phyloP scores from a whole-genome alignment of 2,888 invertebrate species.

The Troglohyphantes excavatus region DNA sequence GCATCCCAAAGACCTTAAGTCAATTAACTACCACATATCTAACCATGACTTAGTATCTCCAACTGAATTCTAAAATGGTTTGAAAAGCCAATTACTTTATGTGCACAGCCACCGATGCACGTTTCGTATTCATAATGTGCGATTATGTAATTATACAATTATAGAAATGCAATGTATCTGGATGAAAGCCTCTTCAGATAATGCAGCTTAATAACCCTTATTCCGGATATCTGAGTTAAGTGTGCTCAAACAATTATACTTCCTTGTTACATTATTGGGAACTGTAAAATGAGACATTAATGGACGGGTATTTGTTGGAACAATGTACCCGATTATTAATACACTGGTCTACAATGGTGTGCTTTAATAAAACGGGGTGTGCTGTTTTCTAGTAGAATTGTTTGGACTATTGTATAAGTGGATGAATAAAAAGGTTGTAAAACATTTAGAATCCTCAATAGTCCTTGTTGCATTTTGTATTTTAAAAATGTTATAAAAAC shows the following conservation, averaged over 20 bases:
- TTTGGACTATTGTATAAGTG: neutral
- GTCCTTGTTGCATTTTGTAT: too few relatives aligned
- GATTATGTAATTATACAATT: neutral
- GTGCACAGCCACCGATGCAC: neutral
- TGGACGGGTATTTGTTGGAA: neutral
- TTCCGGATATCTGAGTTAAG: neutral
- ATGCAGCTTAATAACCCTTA: neutral
- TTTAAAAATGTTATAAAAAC: too few relatives aligned
- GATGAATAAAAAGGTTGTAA: neutral
- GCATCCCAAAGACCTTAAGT: neutral
- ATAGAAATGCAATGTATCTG: neutral
- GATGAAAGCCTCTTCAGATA: neutral
- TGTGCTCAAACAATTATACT: neutral
- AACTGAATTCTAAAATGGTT: neutral
- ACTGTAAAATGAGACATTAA: slow-evolving; percentile 37
- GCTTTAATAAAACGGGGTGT: neutral
- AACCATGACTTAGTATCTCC: neutral
- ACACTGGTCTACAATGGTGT: neutral
- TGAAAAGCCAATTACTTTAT: neutral
- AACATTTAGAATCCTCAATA: too few relatives aligned
- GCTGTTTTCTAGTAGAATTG: neutral
- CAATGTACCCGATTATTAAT: neutral
- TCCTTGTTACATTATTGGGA: slow-evolving; percentile 24
- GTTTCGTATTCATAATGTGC: neutral
- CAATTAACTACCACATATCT: neutral